Conservation (phyloP, 2,888 invertebrate species). For the Trichogramma evanescens region DNA sequence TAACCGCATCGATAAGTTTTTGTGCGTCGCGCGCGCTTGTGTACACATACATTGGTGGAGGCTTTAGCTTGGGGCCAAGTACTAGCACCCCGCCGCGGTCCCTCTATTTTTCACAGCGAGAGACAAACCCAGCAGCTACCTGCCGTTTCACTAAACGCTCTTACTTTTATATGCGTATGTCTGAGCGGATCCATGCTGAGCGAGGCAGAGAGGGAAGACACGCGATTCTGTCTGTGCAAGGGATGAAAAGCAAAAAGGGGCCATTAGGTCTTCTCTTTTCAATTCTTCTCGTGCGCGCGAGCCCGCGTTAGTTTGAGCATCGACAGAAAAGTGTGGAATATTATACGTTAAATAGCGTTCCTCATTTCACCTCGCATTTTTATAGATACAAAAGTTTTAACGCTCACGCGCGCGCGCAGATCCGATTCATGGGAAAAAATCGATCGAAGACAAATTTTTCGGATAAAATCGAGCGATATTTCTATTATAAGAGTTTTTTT, state of each 20-base stretch:
- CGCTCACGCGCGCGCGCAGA: slow-evolving; percentile 26
- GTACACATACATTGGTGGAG: too few species aligned
- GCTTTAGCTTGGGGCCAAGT: too few species aligned
- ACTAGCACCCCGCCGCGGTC: neutral
- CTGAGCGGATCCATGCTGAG: too few species aligned
- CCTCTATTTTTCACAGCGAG: slow-evolving; percentile 4
- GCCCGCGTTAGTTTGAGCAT: slow-evolving; percentile 2
- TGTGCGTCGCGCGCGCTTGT: too few species aligned
- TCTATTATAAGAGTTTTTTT: too few species aligned
- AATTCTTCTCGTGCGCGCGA: neutral
- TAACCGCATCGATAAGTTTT: too few species aligned
- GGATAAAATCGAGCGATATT: too few species aligned
- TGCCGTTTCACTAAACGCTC: slow-evolving; percentile 12
- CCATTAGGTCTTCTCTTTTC: slow-evolving; percentile 24
- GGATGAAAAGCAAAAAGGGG: slow-evolving; percentile 28
- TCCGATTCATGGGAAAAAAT: slow-evolving; percentile 32
- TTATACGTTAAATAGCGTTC: slow-evolving; percentile 32
- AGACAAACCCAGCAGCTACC: slow-evolving; percentile 24
- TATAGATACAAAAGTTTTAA: too few species aligned
- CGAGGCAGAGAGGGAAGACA: slow-evolving; percentile 19
- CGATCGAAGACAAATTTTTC: neutral
- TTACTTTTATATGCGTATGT: too few species aligned
- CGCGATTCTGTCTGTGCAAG: slow-evolving; percentile 28
- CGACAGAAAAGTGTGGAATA: neutral
- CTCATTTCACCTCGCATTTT: slow-evolving; percentile 25